These are phyloP conservation scores for Ophion costatus DNA, from an alignment of 2,888 invertebrate genomes.

Conservation along the genomic window DNA sequence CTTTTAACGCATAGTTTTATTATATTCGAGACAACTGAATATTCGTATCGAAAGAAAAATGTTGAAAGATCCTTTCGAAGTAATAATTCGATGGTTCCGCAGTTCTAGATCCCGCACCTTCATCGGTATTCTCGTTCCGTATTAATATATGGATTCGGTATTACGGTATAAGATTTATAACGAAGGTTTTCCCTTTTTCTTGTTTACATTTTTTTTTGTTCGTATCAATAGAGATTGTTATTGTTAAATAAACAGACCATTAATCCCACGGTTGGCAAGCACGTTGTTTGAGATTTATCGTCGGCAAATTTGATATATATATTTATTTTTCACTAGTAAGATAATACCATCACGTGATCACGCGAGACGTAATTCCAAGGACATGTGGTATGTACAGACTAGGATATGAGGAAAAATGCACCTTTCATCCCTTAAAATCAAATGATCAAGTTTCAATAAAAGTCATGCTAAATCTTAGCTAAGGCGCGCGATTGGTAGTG, in stretches of 20 bases:
- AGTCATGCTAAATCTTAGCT: background rate
- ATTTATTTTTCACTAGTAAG: constrained; percentile 24
- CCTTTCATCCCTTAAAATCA: background rate
- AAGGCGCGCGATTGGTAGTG: background rate
- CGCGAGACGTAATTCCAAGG: constrained; percentile 2
- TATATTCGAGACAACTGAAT: background rate
- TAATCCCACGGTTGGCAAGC: constrained; percentile 64
- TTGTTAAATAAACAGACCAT: constrained; percentile 77
- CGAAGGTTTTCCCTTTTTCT: constrained; percentile 66
- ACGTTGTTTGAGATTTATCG: constrained; percentile 36
- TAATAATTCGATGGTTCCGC: constrained; percentile 29
- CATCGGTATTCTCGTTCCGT: constrained; percentile 49
- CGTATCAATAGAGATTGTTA: constrained; percentile 75
- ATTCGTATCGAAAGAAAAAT: background rate
- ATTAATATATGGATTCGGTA: constrained; percentile 62
- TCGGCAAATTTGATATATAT: background rate
- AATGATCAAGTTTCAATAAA: background rate
- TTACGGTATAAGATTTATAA: constrained; percentile 69
- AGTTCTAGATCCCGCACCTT: background rate
- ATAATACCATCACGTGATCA: constrained; percentile 57
- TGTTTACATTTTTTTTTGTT: constrained; percentile 69
- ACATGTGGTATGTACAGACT: background rate
- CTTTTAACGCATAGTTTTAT: background rate
- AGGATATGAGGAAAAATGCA: background rate
- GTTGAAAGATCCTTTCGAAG: constrained; percentile 18